phyloP scores from a whole-genome alignment of 2,113 vertebrate species.

The Notarius lentiginosus region DNA sequence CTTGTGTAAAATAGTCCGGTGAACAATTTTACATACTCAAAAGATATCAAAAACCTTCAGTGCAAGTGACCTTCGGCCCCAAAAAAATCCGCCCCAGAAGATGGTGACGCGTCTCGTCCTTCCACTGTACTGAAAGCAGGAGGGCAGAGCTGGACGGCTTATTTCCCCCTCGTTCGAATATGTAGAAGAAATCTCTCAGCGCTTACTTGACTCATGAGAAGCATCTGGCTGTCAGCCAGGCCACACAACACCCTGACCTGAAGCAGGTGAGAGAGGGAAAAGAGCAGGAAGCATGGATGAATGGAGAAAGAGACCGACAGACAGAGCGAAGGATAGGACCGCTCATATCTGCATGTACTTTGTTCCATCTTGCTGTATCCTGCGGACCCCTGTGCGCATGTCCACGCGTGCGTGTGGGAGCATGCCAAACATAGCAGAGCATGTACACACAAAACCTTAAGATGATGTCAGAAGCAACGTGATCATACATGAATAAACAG shows the following conservation, averaged over 20 bases:
- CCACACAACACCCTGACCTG: constrained; percentile 48
- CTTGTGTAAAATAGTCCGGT: background rate
- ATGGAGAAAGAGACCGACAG: background rate
- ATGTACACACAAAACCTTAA: constrained; percentile 32
- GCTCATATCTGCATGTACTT: background rate
- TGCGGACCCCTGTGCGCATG: background rate
- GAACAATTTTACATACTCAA: background rate
- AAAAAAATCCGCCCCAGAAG: background rate
- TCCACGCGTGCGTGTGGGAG: background rate
- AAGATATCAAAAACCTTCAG: background rate
- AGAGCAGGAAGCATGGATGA: background rate
- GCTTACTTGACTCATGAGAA: constrained; percentile 32
- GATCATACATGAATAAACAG: constrained; percentile 40
- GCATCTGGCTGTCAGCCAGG: constrained; percentile 39
- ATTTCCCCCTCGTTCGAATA: constrained; percentile 30
- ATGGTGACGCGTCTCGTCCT: background rate
- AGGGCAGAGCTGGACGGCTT: constrained; percentile 6
- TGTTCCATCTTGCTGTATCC: background rate
- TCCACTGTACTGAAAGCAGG: background rate
- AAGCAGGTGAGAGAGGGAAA: constrained; percentile 1
- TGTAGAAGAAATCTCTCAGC: constrained; percentile 13
- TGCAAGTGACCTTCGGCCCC: background rate
- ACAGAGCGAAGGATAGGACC: background rate
- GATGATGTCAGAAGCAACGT: constrained; percentile 39
- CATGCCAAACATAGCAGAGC: constrained; percentile 49